Evolutionary conservation across 2,888 invertebrate species (phyloP), one percentile per base, ranked within the genome.

Genomic region (Panzeria rudis): DNA sequence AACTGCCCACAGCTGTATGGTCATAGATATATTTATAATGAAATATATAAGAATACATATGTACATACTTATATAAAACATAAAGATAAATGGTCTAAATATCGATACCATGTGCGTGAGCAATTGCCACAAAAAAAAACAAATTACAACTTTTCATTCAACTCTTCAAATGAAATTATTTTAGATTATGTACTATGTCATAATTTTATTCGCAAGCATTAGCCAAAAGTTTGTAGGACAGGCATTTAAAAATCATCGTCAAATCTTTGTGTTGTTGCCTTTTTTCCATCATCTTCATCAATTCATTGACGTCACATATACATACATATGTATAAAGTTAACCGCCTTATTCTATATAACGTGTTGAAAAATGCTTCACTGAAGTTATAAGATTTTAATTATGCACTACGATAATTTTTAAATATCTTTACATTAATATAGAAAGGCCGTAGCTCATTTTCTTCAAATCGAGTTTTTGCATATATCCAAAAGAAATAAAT

Each of bases 161-260:
- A 56, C 66, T 83, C 61, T 68, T 69, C 61, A 47, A 56, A 50
- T 66, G 54, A 75, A 83, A 75, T 69, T 68, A 44, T 69, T 84
- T 75, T 71, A 38, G 73, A 84, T 84, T 84, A 75, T 79, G 79
- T 84, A 84, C 79, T 84, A 75, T 79, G 79, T 84, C 78, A 83
- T 69, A 54, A 79, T 50, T 62, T 79, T 50, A 75, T 69, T 56
- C 79, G 79, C 44, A 79, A 41, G 13, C 69, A 75, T 75, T 77
- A 76, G 59, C 52, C 23, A 61, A 79, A 71, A 56, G 17, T 72
- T 79, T 78, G 59, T 71, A 83, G 50, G 71, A 76, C 71, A 66
- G 66, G 61, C 72, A 29, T 83, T 44, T 52, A 20, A 29, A 59
- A 47, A 68, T 54, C 47, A 69, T 15, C 7, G 66, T 35, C 38